phyloP scores from a whole-genome alignment of 1,140 invertebrate genomes.

The Sycophaga agraensis region DNA sequence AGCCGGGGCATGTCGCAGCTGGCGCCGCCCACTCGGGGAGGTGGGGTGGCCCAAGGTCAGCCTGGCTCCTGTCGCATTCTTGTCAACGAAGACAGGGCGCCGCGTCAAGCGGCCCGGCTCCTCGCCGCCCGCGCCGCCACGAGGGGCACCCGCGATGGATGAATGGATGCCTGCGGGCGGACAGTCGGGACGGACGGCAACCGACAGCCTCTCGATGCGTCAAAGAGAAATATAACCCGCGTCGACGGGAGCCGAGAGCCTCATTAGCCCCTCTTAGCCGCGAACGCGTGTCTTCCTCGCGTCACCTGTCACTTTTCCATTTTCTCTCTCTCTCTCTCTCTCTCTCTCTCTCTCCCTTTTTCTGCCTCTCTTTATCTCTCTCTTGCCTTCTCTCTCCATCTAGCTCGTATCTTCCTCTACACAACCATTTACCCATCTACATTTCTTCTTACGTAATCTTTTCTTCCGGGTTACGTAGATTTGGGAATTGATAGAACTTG shows the following conservation, averaged over 20 bases:
- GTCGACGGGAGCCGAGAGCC: conserved; percentile 51
- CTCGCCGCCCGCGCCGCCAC: neutral
- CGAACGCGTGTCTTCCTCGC: conserved; percentile 43
- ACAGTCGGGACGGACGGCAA: conserved; percentile 42
- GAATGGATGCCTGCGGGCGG: conserved; percentile 17
- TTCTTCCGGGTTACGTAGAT: too few relatives aligned
- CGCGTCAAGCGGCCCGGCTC: conserved; percentile 53
- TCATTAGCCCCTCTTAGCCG: conserved; percentile 56
- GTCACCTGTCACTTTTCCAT: conserved; percentile 31
- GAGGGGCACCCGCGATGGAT: conserved; percentile 9
- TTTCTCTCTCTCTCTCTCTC: neutral
- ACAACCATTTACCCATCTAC: too few relatives aligned
- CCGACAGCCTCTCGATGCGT: conserved; percentile 55
- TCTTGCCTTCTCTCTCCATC: neutral
- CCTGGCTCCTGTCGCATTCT: conserved; percentile 58
- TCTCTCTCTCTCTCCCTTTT: neutral
- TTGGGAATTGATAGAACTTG: too few relatives aligned
- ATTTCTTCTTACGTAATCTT: too few relatives aligned
- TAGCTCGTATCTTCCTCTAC: too few relatives aligned
- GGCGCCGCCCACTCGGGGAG: conserved; percentile 33
- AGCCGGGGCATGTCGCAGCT: too few relatives aligned
- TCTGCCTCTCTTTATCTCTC: neutral
- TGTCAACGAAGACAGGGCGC: conserved; percentile 54
- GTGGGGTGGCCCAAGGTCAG: conserved; percentile 43
- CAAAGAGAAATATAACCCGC: conserved; percentile 58